Percentiles rank a stretch among this genome's conserved stretches.
These are phyloP conservation scores for Hedychridium roseum DNA, from an alignment of 2,888 invertebrate species.

Conservation along the genomic window DNA sequence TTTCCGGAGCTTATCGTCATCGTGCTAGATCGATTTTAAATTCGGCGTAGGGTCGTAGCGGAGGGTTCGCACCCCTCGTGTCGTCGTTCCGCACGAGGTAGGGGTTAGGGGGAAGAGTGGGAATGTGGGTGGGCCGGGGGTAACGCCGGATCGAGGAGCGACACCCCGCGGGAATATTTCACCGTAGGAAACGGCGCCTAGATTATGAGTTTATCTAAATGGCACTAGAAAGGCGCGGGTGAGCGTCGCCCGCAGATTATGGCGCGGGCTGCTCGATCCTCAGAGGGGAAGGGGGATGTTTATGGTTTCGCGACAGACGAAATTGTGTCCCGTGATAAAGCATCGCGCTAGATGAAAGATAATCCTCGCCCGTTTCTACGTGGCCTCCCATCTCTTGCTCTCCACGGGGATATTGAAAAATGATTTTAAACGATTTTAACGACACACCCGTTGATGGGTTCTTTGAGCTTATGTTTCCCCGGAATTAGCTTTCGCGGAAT, in stretches of 20 bases:
- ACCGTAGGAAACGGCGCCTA: constrained; percentile 54
- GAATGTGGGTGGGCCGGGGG: constrained; percentile 6
- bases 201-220: constrained; percentile 62
- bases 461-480: too few relatives aligned
- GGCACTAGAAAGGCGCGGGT: constrained; percentile 52
- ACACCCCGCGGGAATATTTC: constrained; percentile 54
- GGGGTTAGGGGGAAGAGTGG: too few relatives aligned
- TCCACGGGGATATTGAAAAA: too few relatives aligned
- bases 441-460: too few relatives aligned
- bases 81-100: constrained; percentile 13
- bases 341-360: constrained; percentile 22
- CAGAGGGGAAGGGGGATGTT: constrained; percentile 41
- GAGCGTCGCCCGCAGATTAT: constrained; percentile 49
- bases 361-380: constrained; percentile 5
- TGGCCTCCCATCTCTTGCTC: neutral
- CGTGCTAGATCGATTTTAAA: constrained; percentile 45
- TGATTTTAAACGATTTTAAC: too few relatives aligned
- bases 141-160: constrained; percentile 10
- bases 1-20: constrained; percentile 28
- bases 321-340: constrained; percentile 48
- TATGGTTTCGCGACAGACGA: constrained; percentile 56
- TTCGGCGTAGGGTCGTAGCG: constrained; percentile 31
- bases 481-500: too few relatives aligned
- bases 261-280: constrained; percentile 32
- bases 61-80: constrained; percentile 32